These are phyloP conservation scores for Rhinolophus ferrumequinum DNA, from an alignment of 2,113 vertebrate species.

Conservation along the genomic window DNA sequence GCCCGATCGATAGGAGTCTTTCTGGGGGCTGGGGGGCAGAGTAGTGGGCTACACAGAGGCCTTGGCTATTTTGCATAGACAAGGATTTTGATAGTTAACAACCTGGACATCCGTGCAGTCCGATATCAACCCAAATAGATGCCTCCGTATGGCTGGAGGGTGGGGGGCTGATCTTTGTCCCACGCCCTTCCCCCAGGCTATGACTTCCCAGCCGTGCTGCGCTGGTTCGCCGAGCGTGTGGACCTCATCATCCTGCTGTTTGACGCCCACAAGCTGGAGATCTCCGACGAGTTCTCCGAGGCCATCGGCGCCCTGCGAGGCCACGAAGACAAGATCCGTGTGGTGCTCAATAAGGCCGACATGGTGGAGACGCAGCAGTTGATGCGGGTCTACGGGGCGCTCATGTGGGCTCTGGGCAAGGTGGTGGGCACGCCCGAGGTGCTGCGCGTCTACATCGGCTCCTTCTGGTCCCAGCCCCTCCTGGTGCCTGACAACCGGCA, in stretches of 20 bases:
- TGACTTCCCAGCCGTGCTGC: slow-evolving; percentile 94
- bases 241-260: slow-evolving; percentile 96
- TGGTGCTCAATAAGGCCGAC: slow-evolving; percentile 97
- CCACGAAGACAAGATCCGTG: slow-evolving; percentile 96
- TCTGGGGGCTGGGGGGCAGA: background rate
- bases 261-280: slow-evolving; percentile 96
- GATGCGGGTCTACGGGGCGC: slow-evolving; percentile 95
- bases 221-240: slow-evolving; percentile 95
- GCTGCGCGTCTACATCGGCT: slow-evolving; percentile 95
- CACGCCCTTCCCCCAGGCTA: slow-evolving; percentile 86
- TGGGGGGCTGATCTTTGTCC: background rate
- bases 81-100: background rate
- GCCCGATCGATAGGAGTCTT: background rate
- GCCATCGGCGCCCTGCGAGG: slow-evolving; percentile 93
- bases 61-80: accelerated
- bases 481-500: slow-evolving; percentile 91
- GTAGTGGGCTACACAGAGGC: background rate
- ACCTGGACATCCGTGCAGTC: background rate
- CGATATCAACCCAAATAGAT: accelerated
- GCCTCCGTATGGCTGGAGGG: accelerated
- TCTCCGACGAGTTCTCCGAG: slow-evolving; percentile 95
- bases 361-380: slow-evolving; percentile 97
- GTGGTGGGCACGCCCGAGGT: slow-evolving; percentile 95
- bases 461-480: slow-evolving; percentile 95
- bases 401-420: slow-evolving; percentile 97